These are phyloP conservation scores for Pollimyrus isidori DNA, from an alignment of 2,113 vertebrate species.

Conservation along the genomic window DNA sequence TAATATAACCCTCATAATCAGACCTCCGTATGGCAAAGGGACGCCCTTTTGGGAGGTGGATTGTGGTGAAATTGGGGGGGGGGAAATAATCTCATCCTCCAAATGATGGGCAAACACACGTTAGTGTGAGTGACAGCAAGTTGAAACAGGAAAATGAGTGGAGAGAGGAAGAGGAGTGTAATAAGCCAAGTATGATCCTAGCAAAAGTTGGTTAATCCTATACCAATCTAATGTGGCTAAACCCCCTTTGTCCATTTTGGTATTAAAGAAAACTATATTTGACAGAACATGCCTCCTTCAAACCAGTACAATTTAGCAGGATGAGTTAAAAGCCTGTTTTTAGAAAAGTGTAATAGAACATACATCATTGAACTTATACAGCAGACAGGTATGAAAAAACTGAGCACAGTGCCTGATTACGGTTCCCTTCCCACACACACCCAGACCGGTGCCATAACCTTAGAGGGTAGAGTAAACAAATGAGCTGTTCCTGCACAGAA, in stretches of 20 bases:
- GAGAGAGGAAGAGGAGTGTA: neutral
- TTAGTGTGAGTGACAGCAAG: neutral
- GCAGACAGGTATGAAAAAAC: neutral
- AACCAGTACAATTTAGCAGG: neutral
- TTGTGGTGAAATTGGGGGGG: neutral
- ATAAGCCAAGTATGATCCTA: neutral
- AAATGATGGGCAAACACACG: neutral
- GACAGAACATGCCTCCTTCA: neutral
- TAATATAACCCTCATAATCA: neutral
- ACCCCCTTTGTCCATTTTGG: neutral
- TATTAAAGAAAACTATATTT: neutral
- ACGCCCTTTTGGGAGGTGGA: neutral
- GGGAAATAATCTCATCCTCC: neutral
- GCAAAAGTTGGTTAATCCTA: neutral
- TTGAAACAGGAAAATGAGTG: neutral
- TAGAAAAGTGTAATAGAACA: conserved; percentile 6
- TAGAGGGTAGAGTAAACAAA: neutral
- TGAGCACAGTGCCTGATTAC: neutral
- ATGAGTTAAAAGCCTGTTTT: neutral
- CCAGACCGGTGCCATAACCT: neutral
- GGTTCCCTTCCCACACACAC: neutral
- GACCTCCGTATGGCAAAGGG: neutral
- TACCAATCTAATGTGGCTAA: neutral
- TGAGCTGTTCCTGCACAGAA: neutral
- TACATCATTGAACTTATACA: neutral